Conservation (phyloP, 2,113 vertebrate species). For the Lamprotornis superbus region DNA sequence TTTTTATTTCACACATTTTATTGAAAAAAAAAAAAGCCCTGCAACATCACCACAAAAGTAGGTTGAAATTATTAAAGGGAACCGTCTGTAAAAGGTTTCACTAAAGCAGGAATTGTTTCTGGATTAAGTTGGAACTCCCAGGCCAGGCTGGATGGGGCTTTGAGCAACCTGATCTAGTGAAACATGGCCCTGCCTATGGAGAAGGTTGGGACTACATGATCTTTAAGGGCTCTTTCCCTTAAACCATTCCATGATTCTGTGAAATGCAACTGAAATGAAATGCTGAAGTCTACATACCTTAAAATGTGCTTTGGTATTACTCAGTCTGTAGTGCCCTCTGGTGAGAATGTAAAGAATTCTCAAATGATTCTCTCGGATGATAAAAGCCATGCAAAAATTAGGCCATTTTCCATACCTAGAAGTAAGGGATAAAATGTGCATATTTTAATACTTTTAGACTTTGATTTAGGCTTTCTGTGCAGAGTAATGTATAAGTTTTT, state of each 20-base stretch:
- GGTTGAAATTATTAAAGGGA: background rate
- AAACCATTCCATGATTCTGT: background rate
- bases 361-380: background rate
- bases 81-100: background rate
- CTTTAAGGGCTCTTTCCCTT: background rate
- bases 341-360: background rate
- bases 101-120: background rate
- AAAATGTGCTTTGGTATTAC: background rate
- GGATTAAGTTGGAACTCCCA: background rate
- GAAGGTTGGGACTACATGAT: background rate
- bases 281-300: background rate
- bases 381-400: background rate
- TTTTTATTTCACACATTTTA: background rate
- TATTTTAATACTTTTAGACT: background rate
- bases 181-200: background rate
- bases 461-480: background rate
- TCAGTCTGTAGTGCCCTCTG: constrained; percentile 28
- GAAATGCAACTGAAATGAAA: background rate
- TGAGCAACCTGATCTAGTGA: background rate
- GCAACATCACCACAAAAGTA: background rate
- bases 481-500: background rate
- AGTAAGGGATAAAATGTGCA: background rate
- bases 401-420: background rate
- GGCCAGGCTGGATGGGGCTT: background rate
- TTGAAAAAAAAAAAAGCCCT: background rate